Evolutionary conservation across 1,140 invertebrate species (phyloP), one percentile per base, ranked within the genome.

Genomic region (Calycopis cecrops): DNA sequence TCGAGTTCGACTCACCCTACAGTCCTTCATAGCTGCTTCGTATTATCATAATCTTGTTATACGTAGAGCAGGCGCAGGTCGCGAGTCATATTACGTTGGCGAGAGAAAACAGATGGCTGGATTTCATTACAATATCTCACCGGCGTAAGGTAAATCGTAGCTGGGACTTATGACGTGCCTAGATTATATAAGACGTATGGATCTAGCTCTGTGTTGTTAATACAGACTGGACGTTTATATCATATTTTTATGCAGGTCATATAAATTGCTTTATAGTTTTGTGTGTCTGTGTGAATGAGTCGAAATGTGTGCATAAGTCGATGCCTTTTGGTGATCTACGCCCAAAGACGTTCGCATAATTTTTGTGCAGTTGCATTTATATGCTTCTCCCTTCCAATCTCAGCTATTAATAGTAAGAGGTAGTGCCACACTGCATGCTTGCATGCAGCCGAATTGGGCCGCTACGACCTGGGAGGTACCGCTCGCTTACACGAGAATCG

Each of bases 91-190:
- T 76, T 73, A 74, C 65, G 67, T 66, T 54, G 60, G 60, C 64
- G 74, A 75, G 69, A 72, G 73, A 80, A 78, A 79, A 80, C 79
- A 83, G 77, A 83, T 80, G 79, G 76, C 71, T 64, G 67, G 71
- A 79, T 77, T 80, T 80, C 77, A 79, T 80, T 83, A 83, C 76
- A 80, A 80, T 83, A 79, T 75, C 67, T 80, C 76, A 79, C 58
- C 64, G 68, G 65, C 42, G 71, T 69, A 78, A 76, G 67, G 73
- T 65, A 70, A 78, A 79, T 81, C 76, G 74, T 71, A 73, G 69
- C 66, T 59, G 69, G 68, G 60, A 70, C 67, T 74, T 76, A 68
- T 76, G 71, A 79, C 68, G 66, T 70, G 72, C 62, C 62, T 65
- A 70, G 65, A 78, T 80, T 78, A 78, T 76, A 75, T 70, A 74